Evolutionary conservation across 2,888 invertebrate genomes (phyloP), one percentile per base, ranked within the genome.

Genomic region (Drosophila melanosoma): DNA sequence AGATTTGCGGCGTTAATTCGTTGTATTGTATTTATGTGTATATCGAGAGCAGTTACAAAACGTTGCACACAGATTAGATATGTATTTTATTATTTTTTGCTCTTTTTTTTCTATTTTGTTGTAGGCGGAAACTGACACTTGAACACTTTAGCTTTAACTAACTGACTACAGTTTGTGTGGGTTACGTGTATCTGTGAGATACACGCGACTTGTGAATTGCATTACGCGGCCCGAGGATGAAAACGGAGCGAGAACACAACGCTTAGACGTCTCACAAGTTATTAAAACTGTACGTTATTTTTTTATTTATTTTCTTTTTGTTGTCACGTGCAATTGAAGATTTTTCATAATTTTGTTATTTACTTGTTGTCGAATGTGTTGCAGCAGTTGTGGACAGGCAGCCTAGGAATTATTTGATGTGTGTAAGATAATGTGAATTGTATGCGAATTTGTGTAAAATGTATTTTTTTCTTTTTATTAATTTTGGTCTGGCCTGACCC

Each of bases 401-500:
- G 73, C 56, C 78, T 68, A 73, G 78, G 73, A 77, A 77, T 81
- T 65, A 35, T 35, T 58, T 63, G 48, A 42, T 33, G 23, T 36
- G 51, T 74, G 32, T 33, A 17, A 35, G 48, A 52, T 58, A 52
- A 52, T 79, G 52, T 51, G 62, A 61, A 49, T 63, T 45, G 52
- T 52, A 54, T 69, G 42, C 64, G 53, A 74, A 69, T 76, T 68
- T 40, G 11, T 29, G n/a, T 56, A 38, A 56, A 36, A 36, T 38
- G 7, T 29, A 62, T 65, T 66, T 67, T 36, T 60, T 69, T 56
- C 45, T 66, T 65, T 59, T 68, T 69, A 49, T 56, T 56, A 45
- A 23, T 74, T 83, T 64, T 79, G 76, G 81, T 76, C 68, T 74
- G 72, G 88, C 79, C 90, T 89, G 88, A 86, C 88, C 88, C 84